phyloP scores from a whole-genome alignment of 2,113 vertebrate species.

The Heterocephalus glaber region DNA sequence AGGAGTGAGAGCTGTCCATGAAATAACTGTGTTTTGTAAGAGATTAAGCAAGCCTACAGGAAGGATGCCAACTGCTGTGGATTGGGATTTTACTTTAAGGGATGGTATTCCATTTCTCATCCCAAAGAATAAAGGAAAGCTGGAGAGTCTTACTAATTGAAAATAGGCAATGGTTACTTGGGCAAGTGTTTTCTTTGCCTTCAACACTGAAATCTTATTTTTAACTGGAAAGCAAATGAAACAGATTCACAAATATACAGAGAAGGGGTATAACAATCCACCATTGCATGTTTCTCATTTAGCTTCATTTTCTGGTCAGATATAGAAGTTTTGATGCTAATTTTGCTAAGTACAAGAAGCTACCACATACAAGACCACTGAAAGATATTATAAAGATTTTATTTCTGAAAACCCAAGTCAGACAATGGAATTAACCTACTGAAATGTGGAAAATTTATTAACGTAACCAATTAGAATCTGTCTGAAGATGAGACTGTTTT shows the following conservation, averaged over 20 bases:
- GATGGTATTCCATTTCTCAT: neutral
- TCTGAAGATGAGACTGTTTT: neutral
- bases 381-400: neutral
- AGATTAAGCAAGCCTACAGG: neutral
- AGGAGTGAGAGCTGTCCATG: neutral
- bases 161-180: neutral
- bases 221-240: neutral
- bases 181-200: neutral
- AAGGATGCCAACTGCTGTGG: neutral
- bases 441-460: neutral
- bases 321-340: neutral
- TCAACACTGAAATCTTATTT: neutral
- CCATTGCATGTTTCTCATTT: neutral
- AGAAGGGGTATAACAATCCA: neutral
- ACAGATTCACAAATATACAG: neutral
- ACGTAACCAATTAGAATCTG: neutral
- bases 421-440: neutral
- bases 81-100: neutral
- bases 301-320: neutral
- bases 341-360: neutral
- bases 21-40: neutral
- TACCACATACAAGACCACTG: neutral
- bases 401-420: neutral
- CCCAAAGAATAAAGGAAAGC: neutral
- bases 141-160: neutral